Evolutionary conservation across 2,888 invertebrate species (phyloP).

Genomic region (Nymphalis polychloros): DNA sequence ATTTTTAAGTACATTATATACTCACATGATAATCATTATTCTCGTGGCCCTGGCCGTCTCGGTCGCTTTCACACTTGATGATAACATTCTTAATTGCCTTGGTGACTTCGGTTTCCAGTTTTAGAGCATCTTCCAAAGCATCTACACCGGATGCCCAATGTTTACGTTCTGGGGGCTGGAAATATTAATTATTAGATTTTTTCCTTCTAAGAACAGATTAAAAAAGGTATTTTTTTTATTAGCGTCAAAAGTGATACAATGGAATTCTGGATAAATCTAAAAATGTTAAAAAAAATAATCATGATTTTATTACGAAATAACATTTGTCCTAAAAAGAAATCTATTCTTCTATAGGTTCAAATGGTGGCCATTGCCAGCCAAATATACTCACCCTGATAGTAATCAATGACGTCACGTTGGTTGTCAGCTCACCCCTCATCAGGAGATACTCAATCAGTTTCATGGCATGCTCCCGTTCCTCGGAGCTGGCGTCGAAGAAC

Average conservation of each 20-base stretch:
- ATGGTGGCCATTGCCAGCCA: too few species aligned
- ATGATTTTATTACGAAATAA: too few species aligned
- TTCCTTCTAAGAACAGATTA: background rate
- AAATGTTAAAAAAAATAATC: too few species aligned
- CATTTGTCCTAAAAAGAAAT: too few species aligned
- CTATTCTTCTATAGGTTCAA: too few species aligned
- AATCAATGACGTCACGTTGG: slow-evolving; percentile 82
- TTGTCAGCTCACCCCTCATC: slow-evolving; percentile 89
- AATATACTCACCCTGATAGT: slow-evolving; percentile 73
- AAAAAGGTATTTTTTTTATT: too few species aligned
- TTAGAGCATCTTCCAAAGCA: slow-evolving; percentile 89
- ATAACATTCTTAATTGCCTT: slow-evolving; percentile 87
- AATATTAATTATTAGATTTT: background rate
- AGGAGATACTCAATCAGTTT: slow-evolving; percentile 93
- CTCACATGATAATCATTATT: slow-evolving; percentile 92
- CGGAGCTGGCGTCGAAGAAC: slow-evolving; percentile 91
- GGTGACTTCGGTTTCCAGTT: slow-evolving; percentile 90
- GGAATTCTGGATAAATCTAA: too few species aligned
- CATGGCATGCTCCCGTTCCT: slow-evolving; percentile 94
- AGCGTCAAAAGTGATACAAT: too few species aligned
- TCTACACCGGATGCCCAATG: slow-evolving; percentile 83
- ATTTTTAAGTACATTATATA: slow-evolving; percentile 34
- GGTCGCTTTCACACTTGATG: slow-evolving; percentile 83
- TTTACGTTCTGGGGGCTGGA: slow-evolving; percentile 67
- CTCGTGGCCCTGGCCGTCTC: slow-evolving; percentile 43